A percentile compares a stretch with the other conserved stretches of the same genome.
Conservation (phyloP, 2,113 vertebrate species). For the Chloropsis cyanopogon region DNA sequence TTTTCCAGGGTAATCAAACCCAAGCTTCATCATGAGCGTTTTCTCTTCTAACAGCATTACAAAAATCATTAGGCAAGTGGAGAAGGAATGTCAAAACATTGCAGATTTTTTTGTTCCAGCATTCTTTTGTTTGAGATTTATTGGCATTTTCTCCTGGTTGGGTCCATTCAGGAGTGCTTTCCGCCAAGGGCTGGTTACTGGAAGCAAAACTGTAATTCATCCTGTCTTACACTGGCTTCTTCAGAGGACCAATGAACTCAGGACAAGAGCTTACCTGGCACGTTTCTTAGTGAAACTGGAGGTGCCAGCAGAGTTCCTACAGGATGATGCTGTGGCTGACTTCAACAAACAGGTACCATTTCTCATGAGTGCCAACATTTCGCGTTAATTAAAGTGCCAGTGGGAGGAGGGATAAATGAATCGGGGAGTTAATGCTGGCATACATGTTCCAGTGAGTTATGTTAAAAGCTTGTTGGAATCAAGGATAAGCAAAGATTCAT, state of each 20-base stretch:
- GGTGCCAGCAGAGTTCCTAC: conserved; percentile 90
- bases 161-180: conserved; percentile 81
- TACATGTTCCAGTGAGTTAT: neutral
- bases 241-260: conserved; percentile 86
- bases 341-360: conserved; percentile 86
- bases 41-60: neutral
- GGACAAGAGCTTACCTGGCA: conserved; percentile 93
- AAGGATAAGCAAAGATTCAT: neutral
- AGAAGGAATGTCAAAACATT: neutral
- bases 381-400: neutral
- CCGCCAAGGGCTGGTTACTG: conserved; percentile 89
- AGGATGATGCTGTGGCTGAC: conserved; percentile 89
- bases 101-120: neutral
- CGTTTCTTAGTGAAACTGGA: conserved; percentile 91
- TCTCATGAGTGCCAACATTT: neutral
- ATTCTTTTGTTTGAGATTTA: neutral
- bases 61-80: neutral
- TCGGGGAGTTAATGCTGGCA: neutral
- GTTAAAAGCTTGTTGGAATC: neutral
- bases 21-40: neutral
- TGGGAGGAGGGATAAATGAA: neutral
- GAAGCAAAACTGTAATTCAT: conserved; percentile 91
- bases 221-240: conserved; percentile 93
- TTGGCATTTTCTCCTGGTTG: neutral
- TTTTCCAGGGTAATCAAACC: neutral